Evolutionary conservation across 2,888 invertebrate genomes (phyloP).

Genomic region (Chrysomela aeneicollis): DNA sequence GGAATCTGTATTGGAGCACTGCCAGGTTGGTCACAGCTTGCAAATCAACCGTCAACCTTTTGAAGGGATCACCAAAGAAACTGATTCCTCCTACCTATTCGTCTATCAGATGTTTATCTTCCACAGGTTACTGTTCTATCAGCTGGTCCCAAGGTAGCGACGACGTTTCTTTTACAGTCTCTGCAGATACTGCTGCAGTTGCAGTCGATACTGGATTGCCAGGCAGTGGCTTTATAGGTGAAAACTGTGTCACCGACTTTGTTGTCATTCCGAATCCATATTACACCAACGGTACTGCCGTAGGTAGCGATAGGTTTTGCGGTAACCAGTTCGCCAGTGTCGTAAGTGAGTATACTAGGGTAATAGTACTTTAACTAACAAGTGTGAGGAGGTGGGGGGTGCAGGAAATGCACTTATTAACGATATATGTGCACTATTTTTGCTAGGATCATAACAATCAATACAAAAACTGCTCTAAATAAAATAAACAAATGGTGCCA

Average conservation of each 20-base stretch:
- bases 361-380: too few relatives aligned
- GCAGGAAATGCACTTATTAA: too few relatives aligned
- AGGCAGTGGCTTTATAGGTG: slow-evolving; percentile 66
- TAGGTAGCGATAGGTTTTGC: slow-evolving; percentile 75
- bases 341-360: slow-evolving; percentile 68
- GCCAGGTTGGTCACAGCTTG: slow-evolving; percentile 50
- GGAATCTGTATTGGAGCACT: slow-evolving; percentile 80
- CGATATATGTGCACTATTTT: too few relatives aligned
- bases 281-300: slow-evolving; percentile 55
- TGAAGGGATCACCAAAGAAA: too few relatives aligned
- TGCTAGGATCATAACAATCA: too few relatives aligned
- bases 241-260: slow-evolving; percentile 74
- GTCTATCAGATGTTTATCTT: neutral
- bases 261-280: slow-evolving; percentile 77
- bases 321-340: slow-evolving; percentile 74
- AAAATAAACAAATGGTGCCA: too few relatives aligned
- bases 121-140: slow-evolving; percentile 73
- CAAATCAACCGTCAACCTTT: too few relatives aligned
- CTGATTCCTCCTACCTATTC: too few relatives aligned
- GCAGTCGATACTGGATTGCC: slow-evolving; percentile 69
- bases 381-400: too few relatives aligned
- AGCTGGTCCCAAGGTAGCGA: slow-evolving; percentile 68
- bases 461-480: too few relatives aligned
- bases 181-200: slow-evolving; percentile 72
- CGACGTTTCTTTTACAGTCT: slow-evolving; percentile 72